Percentiles rank a stretch among this genome's conserved stretches.
Evolutionary conservation across 1,140 invertebrate genomes (phyloP).

Genomic region (Calliopsis andreniformis): DNA sequence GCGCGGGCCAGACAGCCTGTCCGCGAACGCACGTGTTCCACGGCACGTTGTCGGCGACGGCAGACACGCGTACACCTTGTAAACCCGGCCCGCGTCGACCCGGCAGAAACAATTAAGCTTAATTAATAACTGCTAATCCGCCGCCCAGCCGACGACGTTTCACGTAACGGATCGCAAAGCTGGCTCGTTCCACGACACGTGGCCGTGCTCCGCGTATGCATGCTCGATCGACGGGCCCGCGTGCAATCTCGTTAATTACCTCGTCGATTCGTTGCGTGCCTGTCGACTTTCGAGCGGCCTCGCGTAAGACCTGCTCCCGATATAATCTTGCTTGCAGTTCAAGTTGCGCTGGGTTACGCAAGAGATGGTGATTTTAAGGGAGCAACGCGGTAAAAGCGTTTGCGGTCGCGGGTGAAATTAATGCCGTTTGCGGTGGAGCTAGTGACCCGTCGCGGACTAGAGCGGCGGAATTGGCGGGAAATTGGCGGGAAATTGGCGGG

Average conservation of each 20-base stretch:
- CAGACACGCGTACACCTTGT: conserved; percentile 72
- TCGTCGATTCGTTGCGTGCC: conserved; percentile 58
- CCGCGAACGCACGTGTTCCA: conserved; percentile 66
- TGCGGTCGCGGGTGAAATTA: conserved; percentile 25
- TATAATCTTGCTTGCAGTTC: background rate
- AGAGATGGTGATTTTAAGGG: conserved; percentile 2
- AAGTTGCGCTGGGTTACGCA: background rate
- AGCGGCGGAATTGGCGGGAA: background rate
- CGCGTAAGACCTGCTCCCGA: conserved; percentile 8
- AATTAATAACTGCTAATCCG: conserved; percentile 78
- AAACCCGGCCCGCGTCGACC: conserved; percentile 70
- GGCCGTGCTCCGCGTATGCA: background rate
- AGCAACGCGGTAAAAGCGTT: conserved; percentile 15
- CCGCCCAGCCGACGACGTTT: background rate
- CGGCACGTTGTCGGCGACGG: conserved; percentile 62
- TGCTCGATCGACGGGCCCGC: conserved; percentile 24
- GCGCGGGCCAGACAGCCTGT: conserved; percentile 54
- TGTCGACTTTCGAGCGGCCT: conserved; percentile 21
- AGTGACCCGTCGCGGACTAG: background rate
- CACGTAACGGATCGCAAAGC: conserved; percentile 38
- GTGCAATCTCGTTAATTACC: conserved; percentile 70
- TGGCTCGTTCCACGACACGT: conserved; percentile 22
- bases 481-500: conserved; percentile 1
- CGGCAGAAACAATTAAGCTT: conserved; percentile 76
- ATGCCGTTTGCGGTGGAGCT: conserved; percentile 16